Evolutionary conservation across 1,140 invertebrate species (phyloP).

Genomic region (Tachypleus tridentatus): DNA sequence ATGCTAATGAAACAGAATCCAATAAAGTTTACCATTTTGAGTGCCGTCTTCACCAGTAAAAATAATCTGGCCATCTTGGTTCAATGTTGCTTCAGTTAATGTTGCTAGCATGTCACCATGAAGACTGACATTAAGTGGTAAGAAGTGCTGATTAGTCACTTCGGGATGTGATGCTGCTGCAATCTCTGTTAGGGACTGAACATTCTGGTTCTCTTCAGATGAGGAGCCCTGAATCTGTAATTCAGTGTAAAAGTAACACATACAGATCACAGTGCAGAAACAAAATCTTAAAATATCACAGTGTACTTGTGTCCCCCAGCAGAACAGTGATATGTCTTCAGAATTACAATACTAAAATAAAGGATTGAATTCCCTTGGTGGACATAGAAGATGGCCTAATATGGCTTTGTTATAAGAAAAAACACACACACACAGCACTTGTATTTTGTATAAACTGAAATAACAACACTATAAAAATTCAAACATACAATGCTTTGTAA

Average conservation of each 20-base stretch:
- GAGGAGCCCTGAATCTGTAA: slow-evolving; percentile 23
- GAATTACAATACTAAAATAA: too few relatives aligned
- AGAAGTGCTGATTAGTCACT: slow-evolving; percentile 26
- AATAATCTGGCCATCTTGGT: slow-evolving; percentile 87
- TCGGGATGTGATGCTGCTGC: slow-evolving; percentile 35
- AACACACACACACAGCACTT: too few relatives aligned
- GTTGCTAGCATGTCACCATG: slow-evolving; percentile 46
- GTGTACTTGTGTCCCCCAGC: background rate
- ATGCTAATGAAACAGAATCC: background rate
- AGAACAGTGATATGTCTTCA: too few relatives aligned
- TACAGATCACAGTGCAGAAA: slow-evolving; percentile 6
- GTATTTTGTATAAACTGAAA: too few relatives aligned
- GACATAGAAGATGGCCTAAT: too few relatives aligned
- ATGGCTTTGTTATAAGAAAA: too few relatives aligned
- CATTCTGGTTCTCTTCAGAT: slow-evolving; percentile 47
- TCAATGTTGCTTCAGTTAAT: slow-evolving; percentile 28
- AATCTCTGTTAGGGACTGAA: slow-evolving; percentile 58
- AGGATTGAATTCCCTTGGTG: too few relatives aligned
- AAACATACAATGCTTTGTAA: too few relatives aligned
- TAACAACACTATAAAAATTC: too few relatives aligned
- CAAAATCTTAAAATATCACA: too few relatives aligned
- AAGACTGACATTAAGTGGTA: slow-evolving; percentile 53
- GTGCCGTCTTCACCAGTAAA: slow-evolving; percentile 79
- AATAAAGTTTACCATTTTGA: slow-evolving; percentile 51
- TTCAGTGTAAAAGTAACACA: background rate